A percentile compares a stretch with the other conserved stretches of the same genome.
These are phyloP conservation scores for Eumacrocentrus americanus DNA, from an alignment of 2,888 invertebrate genomes.

Conservation along the genomic window DNA sequence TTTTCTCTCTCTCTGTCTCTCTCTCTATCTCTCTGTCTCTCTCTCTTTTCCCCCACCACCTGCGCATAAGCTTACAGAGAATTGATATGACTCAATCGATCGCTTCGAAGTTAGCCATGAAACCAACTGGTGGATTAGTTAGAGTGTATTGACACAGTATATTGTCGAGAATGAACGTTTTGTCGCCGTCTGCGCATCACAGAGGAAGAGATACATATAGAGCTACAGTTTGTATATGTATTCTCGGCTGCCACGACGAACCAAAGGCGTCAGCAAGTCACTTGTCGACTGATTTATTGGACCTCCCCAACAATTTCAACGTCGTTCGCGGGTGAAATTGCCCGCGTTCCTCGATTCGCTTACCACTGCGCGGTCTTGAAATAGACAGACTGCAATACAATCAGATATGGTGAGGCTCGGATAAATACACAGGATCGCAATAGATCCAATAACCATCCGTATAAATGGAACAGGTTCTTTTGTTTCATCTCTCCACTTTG, in stretches of 20 bases:
- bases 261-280: slow-evolving; percentile 25
- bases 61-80: too few relatives aligned
- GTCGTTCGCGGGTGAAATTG: slow-evolving; percentile 25
- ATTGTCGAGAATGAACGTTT: too few relatives aligned
- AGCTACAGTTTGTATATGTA: not conserved
- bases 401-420: not conserved
- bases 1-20: too few relatives aligned
- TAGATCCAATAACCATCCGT: not conserved
- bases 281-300: slow-evolving; percentile 34
- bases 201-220: not conserved
- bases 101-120: too few relatives aligned
- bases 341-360: slow-evolving; percentile 14
- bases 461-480: too few relatives aligned
- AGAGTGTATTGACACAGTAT: too few relatives aligned
- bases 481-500: too few relatives aligned
- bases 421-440: not conserved
- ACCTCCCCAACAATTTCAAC: slow-evolving; percentile 14
- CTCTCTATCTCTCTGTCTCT: too few relatives aligned
- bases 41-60: too few relatives aligned
- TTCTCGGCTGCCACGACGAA: not conserved
- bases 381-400: slow-evolving; percentile 4
- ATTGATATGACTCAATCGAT: too few relatives aligned
- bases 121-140: too few relatives aligned
- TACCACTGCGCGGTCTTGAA: slow-evolving; percentile 6
- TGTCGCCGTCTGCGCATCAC: not conserved